Percentiles rank a stretch among this genome's conserved stretches.
Conservation (phyloP, 2,797 vertebrate genomes). For the Arctocebus calabarensis region DNA sequence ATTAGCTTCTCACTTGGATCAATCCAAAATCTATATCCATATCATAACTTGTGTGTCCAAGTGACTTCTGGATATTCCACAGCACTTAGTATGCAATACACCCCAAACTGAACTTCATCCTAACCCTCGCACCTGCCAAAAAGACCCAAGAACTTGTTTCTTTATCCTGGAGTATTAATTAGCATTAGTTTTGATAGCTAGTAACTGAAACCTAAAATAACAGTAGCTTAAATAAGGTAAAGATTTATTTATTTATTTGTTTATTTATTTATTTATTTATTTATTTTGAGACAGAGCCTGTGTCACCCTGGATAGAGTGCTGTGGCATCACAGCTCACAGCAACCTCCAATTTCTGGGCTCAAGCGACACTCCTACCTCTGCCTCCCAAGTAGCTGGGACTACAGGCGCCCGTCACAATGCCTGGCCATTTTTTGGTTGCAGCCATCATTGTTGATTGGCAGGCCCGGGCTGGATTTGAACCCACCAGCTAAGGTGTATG, state of each 20-base stretch:
- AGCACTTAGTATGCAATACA: background rate
- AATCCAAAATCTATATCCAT: background rate
- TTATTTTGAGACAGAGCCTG: too few species aligned
- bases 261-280: too few species aligned
- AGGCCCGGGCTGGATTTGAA: too few species aligned
- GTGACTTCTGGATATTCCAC: background rate
- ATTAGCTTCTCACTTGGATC: background rate
- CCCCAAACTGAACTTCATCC: background rate
- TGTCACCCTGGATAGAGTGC: too few species aligned
- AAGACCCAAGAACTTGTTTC: constrained; percentile 6
- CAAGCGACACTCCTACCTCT: too few species aligned
- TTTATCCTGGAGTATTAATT: background rate
- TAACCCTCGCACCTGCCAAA: background rate
- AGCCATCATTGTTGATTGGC: too few species aligned
- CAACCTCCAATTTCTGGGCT: too few species aligned
- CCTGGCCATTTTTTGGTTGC: too few species aligned
- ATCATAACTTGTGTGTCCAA: constrained; percentile 5
- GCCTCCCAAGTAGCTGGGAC: too few species aligned
- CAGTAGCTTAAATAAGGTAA: constrained; percentile 18
- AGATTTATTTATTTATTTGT: background rate
- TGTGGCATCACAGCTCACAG: too few species aligned
- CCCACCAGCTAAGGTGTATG: too few species aligned
- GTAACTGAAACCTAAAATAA: constrained; percentile 35
- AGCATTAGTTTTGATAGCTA: constrained; percentile 15
- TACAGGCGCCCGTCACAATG: too few species aligned